Base-by-base conservation (phyloP, 2,113 vertebrate species). In the Helogale parvula region DNA sequence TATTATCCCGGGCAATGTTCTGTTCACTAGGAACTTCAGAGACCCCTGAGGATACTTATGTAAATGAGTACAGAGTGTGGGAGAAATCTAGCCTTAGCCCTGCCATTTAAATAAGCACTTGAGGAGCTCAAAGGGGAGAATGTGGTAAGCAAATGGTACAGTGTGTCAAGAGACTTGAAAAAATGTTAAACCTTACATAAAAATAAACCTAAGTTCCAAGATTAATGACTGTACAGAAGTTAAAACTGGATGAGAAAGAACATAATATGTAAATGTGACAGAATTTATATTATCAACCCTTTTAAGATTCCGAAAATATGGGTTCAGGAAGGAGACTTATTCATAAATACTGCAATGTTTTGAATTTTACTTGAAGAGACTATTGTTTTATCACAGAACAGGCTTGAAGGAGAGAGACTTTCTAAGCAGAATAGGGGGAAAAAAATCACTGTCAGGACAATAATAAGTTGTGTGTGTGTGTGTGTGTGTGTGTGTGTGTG, bases 321-420 rank as follows among this genome's bases (percentile, higher is more conserved):
- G 16, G 7, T 89, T 88, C 33, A 84, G 47, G 60, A 92, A 89
- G 17, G 63, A 69, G 52, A 92, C 87, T 82, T 94, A 89, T 93
- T 94, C 54, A 69, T 71, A 76, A 94, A 68, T 38, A 60, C 63
- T 83, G 6, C 69, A 87, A 88, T 84, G 47, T 41, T 97, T 85
- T 93, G 83, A 92, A 95, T 29, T 93, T 45, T 50, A 81, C 38
- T 74, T 93, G 79, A 96, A 96, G 33, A 88, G 50, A 69, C n/a
- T 79, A 85, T 94, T 95, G 65, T 87, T 93, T 97, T 93, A 83
- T 93, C 71, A 92, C 85, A 93, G 35, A 92, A 29, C 14, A 38
- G 33, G 35, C 17, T 76, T 84, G 69, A 94, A 82, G 13, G 14
- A 72, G 68, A 95, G 93, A 77, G 11, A 38, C 21, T 76, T 16